phyloP scores from a whole-genome alignment of 2,888 invertebrate species.

The Gisinianus flammeolus region DNA sequence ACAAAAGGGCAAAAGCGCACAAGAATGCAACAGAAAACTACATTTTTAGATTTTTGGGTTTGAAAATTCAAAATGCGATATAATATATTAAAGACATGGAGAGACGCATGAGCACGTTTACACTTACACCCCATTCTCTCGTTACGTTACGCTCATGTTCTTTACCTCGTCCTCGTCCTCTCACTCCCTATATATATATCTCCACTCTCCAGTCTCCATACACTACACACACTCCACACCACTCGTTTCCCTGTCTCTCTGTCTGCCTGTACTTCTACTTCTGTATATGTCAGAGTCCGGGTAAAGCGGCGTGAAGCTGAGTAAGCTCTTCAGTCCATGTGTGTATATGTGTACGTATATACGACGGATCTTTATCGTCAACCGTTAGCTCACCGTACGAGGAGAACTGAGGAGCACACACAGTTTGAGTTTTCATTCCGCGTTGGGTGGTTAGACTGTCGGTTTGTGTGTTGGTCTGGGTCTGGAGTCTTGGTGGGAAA shows the following conservation, averaged over 20 bases:
- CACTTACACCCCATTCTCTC: constrained; percentile 18
- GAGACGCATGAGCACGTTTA: constrained; percentile 41
- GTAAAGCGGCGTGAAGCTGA: neutral
- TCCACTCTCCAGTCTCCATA: neutral
- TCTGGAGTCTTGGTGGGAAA: neutral
- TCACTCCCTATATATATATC: neutral
- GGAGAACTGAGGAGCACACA: neutral
- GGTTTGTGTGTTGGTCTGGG: neutral
- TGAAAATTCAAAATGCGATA: neutral
- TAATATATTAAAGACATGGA: neutral
- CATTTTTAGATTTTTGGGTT: too few species aligned
- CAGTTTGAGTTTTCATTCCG: neutral
- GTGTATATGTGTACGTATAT: neutral
- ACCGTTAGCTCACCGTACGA: neutral
- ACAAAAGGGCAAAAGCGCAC: too few species aligned
- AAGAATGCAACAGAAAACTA: too few species aligned
- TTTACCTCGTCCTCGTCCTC: neutral
- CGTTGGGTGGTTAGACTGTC: neutral
- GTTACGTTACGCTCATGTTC: neutral
- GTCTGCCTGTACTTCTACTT: neutral
- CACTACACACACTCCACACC: too few species aligned
- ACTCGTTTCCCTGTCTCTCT: neutral
- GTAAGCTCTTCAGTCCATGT: neutral
- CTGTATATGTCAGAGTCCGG: neutral
- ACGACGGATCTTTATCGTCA: neutral